Conservation (phyloP, 2,113 vertebrate species). For the Psilopsiagon aurifrons region DNA sequence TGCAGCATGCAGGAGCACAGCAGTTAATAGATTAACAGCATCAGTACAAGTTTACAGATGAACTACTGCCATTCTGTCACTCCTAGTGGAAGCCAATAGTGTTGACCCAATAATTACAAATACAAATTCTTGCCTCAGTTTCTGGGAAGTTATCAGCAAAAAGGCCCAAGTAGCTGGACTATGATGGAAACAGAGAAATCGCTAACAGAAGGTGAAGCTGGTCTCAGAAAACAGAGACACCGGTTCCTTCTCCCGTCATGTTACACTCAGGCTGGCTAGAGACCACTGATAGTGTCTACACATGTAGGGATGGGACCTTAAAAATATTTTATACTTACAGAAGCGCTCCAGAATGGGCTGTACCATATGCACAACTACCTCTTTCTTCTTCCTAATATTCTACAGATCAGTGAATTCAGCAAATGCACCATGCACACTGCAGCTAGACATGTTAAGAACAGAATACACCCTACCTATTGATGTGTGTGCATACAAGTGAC, state of each 20-base stretch:
- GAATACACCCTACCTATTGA: not conserved
- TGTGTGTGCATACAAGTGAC: rapidly evolving
- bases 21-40: not conserved
- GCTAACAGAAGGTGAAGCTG: not conserved
- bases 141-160: not conserved
- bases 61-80: not conserved
- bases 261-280: not conserved
- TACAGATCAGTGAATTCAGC: not conserved
- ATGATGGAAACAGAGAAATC: not conserved
- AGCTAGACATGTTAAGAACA: not conserved
- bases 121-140: not conserved
- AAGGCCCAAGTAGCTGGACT: not conserved
- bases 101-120: not conserved
- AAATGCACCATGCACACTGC: rapidly evolving
- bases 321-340: not conserved
- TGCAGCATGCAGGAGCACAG: not conserved
- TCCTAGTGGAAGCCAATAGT: not conserved
- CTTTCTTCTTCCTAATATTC: not conserved
- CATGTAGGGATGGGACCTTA: not conserved
- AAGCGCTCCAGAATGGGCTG: not conserved
- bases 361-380: not conserved
- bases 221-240: not conserved
- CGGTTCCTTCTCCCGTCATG: not conserved
- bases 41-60: not conserved
- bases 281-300: not conserved